Evolutionary conservation across 2,888 invertebrate species (phyloP), one percentile per base, ranked within the genome.

Genomic region (Mesorhabditis spiculigera): DNA sequence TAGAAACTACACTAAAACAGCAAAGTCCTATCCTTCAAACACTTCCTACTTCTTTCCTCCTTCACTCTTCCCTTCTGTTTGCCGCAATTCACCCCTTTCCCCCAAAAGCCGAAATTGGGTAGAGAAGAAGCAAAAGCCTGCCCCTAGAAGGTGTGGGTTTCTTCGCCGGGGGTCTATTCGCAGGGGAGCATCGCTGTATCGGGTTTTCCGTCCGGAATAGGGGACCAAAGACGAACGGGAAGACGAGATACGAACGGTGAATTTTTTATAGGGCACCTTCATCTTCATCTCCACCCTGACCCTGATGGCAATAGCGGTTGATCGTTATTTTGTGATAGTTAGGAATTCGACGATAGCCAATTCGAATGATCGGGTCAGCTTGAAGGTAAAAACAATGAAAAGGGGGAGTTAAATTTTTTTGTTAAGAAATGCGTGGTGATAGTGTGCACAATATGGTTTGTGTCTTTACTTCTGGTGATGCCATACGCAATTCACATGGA

Each of bases 201-300:
- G 28, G 28, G 28, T 28, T 28, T 28, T 28, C 28, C 28, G 28
- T 28, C 28, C 28, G 28, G 28, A 28, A 28, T 28, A 28, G 28
- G 28, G n/a, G 58, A 58, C 10, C 10, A 58, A 58, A 58, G 58
- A 58, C 13, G n/a, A 58, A 58, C 10, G 58, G n/a, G 58, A 13
- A 58, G n/a, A 58, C 58, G 58, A 3, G 58, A 58, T 2, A 58
- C n/a, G n/a, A 58, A 58, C 10, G 58, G 10, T 58, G 58, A 28
- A 63, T n/a, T 28, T 63, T 28, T 16, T 63, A 8, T 16, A 81
- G 73, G 95, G 95, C 69, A 93, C 93, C 83, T 94, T 94, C 86
- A 95, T 98, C 79, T 98, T 96, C 90, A 95, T 97, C 86, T 95
- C 95, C 74, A 95, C 96, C 0, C 89, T 97, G 82, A 97, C 97